Evolutionary conservation across 1,140 invertebrate genomes (phyloP).

Genomic region (Pristionchus pacificus): DNA sequence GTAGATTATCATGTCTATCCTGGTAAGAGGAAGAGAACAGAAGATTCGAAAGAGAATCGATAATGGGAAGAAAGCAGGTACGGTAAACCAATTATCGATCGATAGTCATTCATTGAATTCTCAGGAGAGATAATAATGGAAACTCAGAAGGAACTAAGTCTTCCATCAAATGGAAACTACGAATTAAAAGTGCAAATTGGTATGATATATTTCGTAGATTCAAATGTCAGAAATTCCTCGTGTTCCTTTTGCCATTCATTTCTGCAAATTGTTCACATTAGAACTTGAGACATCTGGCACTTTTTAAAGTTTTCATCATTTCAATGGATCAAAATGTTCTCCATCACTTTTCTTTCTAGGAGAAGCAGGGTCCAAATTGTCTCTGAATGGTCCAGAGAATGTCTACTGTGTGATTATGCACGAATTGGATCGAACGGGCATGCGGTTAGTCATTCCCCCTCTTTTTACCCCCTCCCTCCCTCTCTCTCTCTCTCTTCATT

Average conservation of each 20-base stretch:
- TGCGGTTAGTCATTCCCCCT: conserved; percentile 13
- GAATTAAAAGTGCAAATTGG: conserved; percentile 24
- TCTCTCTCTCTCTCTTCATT: too few relatives aligned
- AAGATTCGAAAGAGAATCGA: conserved; percentile 22
- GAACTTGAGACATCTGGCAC: too few relatives aligned
- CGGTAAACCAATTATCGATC: background rate
- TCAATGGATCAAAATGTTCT: too few relatives aligned
- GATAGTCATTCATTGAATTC: background rate
- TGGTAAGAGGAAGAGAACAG: conserved; percentile 33
- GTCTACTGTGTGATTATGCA: conserved; percentile 36
- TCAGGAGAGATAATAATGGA: conserved; percentile 27
- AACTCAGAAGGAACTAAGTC: conserved; percentile 19
- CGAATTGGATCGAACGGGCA: conserved; percentile 24
- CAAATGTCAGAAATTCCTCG: too few relatives aligned
- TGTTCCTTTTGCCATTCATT: too few relatives aligned
- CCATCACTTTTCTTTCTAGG: too few relatives aligned
- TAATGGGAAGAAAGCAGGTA: conserved; percentile 22
- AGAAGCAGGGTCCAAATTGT: too few relatives aligned
- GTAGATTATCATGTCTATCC: conserved; percentile 27
- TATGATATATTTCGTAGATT: too few relatives aligned
- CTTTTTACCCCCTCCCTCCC: too few relatives aligned
- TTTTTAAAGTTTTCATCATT: too few relatives aligned
- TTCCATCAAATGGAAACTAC: conserved; percentile 20
- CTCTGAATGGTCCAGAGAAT: conserved; percentile 31
- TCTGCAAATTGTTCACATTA: too few relatives aligned